Evolutionary conservation across 1,140 invertebrate species (phyloP).

Genomic region (Bombus waltoni): DNA sequence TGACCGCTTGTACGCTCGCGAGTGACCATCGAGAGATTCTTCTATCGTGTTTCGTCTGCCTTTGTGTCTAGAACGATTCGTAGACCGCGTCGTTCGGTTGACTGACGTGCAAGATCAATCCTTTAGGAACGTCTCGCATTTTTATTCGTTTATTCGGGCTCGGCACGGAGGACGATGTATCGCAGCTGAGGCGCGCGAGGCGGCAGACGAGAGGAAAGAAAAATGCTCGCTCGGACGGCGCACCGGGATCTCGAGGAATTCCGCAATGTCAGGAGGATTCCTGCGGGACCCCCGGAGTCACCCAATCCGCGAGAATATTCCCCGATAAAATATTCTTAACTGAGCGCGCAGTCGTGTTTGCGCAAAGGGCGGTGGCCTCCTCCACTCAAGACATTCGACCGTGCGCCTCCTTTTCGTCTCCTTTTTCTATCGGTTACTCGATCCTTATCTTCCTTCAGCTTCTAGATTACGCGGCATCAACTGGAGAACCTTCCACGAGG

Average conservation of each 20-base stretch:
- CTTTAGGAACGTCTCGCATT: slow-evolving; percentile 37
- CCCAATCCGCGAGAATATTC: slow-evolving; percentile 66
- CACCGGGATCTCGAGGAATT: slow-evolving; percentile 55
- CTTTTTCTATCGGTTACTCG: slow-evolving; percentile 39
- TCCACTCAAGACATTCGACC: slow-evolving; percentile 17
- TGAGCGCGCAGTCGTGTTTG: slow-evolving; percentile 55
- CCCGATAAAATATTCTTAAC: slow-evolving; percentile 73
- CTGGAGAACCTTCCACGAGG: neutral
- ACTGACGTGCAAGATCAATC: slow-evolving; percentile 43
- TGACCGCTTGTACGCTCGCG: too few relatives aligned
- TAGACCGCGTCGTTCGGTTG: neutral
- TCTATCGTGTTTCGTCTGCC: neutral
- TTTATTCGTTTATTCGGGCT: slow-evolving; percentile 55
- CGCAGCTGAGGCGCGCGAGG: slow-evolving; percentile 14
- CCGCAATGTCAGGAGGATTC: slow-evolving; percentile 65
- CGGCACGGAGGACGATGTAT: slow-evolving; percentile 28
- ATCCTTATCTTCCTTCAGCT: slow-evolving; percentile 53
- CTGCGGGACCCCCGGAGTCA: slow-evolving; percentile 39
- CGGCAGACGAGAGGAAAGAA: slow-evolving; percentile 50
- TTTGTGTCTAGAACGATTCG: neutral
- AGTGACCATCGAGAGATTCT: neutral
- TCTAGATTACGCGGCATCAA: slow-evolving; percentile 28
- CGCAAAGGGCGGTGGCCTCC: slow-evolving; percentile 60
- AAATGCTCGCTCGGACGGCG: slow-evolving; percentile 49
- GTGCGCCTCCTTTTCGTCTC: slow-evolving; percentile 4